Percentiles rank a stretch among this genome's conserved stretches.
These are phyloP conservation scores for Plebejus anna DNA, from an alignment of 2,888 invertebrate species.

Conservation along the genomic window DNA sequence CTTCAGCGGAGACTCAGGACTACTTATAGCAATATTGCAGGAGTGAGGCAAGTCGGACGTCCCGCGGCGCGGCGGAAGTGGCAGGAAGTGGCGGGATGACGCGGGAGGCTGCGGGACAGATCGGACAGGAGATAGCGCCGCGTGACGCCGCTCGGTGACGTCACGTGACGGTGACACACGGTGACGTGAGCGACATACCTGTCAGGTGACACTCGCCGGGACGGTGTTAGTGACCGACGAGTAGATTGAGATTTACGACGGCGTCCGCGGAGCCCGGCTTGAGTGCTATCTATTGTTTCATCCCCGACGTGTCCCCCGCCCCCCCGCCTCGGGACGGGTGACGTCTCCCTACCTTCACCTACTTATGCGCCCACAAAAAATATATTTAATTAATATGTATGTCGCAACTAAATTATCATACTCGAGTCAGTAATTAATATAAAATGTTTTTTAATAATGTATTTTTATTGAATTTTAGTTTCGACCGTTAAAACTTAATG, in stretches of 20 bases:
- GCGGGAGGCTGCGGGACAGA: neutral
- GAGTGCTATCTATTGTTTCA: neutral
- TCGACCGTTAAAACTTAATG: conserved; percentile 12
- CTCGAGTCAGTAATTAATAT: neutral
- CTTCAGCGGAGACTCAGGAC: too few relatives aligned
- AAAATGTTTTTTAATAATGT: neutral
- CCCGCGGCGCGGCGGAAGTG: neutral
- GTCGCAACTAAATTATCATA: conserved; percentile 5
- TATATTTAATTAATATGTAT: neutral
- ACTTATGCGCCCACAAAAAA: neutral
- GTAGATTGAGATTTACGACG: conserved; percentile 6
- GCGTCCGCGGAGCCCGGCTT: neutral
- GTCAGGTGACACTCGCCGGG: neutral
- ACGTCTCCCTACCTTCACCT: neutral
- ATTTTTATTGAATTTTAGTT: conserved; percentile 10
- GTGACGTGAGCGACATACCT: neutral
- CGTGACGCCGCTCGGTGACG: conserved; percentile 19
- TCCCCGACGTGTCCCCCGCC: neutral
- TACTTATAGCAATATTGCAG: too few relatives aligned
- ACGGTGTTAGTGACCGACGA: neutral
- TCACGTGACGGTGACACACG: conserved; percentile 4
- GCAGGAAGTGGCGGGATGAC: neutral
- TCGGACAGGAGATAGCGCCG: conserved; percentile 10
- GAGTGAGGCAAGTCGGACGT: neutral
- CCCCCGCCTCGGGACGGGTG: neutral